A percentile compares a stretch with the other conserved stretches of the same genome.
Conservation (phyloP, 2,888 invertebrate species). For the Yponomeuta sedellus region DNA sequence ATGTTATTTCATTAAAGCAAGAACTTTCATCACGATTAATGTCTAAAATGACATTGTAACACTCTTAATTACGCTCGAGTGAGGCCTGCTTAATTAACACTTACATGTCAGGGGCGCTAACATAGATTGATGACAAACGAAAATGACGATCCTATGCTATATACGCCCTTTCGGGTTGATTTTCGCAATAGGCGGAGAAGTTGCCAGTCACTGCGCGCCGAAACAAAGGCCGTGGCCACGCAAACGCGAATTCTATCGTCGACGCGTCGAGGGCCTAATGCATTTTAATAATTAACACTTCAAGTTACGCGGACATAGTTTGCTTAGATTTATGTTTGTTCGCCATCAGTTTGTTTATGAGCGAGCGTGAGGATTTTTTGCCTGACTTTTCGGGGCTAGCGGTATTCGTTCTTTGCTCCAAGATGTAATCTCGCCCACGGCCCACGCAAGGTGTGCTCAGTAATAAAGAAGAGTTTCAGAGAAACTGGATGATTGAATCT, state of each 20-base stretch:
- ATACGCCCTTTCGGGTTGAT: constrained; percentile 55
- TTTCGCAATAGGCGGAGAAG: constrained; percentile 51
- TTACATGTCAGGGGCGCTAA: constrained; percentile 74
- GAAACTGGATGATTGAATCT: too few species aligned
- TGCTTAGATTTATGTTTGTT: not conserved
- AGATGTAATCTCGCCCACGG: too few species aligned
- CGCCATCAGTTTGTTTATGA: not conserved
- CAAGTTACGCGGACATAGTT: not conserved
- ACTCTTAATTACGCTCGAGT: constrained; percentile 75
- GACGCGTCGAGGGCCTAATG: constrained; percentile 63
- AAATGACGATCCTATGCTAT: constrained; percentile 68
- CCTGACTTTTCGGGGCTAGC: not conserved
- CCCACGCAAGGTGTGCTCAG: too few species aligned
- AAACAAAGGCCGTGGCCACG: constrained; percentile 57
- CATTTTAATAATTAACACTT: constrained; percentile 65
- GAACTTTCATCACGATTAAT: constrained; percentile 76
- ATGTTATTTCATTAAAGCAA: constrained; percentile 39
- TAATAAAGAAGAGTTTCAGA: too few species aligned
- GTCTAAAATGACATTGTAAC: constrained; percentile 75
- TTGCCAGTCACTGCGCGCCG: constrained; percentile 59
- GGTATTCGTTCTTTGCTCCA: too few species aligned
- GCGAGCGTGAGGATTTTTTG: not conserved
- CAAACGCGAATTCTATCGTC: constrained; percentile 54
- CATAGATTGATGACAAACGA: constrained; percentile 76
- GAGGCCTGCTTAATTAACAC: constrained; percentile 76